phyloP scores from a whole-genome alignment of 2,797 vertebrate species.

The Megaceryle alcyon region DNA sequence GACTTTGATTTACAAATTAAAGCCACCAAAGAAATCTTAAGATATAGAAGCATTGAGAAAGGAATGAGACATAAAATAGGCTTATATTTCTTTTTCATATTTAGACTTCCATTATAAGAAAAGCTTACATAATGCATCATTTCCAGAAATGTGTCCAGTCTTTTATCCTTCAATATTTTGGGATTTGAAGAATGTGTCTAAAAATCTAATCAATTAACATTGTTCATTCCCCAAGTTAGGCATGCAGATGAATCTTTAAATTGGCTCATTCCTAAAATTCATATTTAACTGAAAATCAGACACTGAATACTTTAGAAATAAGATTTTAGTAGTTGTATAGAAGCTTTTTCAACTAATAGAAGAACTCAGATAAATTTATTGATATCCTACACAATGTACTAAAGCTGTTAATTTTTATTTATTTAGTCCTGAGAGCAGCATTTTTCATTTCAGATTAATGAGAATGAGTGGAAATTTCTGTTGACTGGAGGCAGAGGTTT shows the following conservation, averaged over 20 bases:
- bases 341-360: not conserved
- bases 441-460: constrained; percentile 80
- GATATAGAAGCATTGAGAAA: too few relatives aligned
- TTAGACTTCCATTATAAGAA: not conserved
- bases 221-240: not conserved
- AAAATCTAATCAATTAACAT: not conserved
- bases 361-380: not conserved
- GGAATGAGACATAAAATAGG: too few relatives aligned
- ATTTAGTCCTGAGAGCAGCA: not conserved
- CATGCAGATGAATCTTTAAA: not conserved
- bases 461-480: constrained; percentile 88
- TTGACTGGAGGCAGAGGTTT: constrained; percentile 90
- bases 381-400: not conserved
- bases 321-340: not conserved
- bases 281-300: not conserved
- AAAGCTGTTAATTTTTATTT: not conserved
- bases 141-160: not conserved
- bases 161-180: too few relatives aligned
- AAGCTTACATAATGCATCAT: not conserved
- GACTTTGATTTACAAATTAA: too few relatives aligned
- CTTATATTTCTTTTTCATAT: too few relatives aligned
- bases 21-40: too few relatives aligned
- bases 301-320: not conserved
- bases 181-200: too few relatives aligned
- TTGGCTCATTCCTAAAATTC: not conserved